These are phyloP conservation scores for Melipona quadrifasciata DNA, from an alignment of 1,140 invertebrate species.

Conservation along the genomic window DNA sequence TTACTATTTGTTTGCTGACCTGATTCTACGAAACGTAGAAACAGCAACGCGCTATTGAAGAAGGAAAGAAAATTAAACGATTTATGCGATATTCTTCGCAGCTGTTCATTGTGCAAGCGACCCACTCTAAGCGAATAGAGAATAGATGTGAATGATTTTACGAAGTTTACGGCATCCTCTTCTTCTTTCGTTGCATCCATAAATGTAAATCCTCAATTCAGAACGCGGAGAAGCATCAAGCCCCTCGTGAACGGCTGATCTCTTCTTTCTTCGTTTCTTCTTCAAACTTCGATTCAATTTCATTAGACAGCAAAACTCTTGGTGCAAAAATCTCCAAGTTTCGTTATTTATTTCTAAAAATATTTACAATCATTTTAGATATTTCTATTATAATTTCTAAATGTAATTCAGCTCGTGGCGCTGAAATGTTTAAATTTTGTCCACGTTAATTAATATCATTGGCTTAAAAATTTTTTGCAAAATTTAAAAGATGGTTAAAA, in stretches of 20 bases:
- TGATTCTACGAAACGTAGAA: not conserved
- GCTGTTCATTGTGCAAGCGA: conserved; percentile 3
- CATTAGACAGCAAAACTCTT: too few relatives aligned
- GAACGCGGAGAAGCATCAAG: not conserved
- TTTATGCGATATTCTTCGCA: not conserved
- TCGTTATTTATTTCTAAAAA: too few relatives aligned
- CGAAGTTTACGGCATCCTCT: not conserved
- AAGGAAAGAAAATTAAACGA: not conserved
- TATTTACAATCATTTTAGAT: too few relatives aligned
- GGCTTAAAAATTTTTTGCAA: not conserved
- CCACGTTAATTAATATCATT: too few relatives aligned
- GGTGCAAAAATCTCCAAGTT: too few relatives aligned
- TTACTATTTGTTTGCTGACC: not conserved
- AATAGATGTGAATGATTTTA: not conserved
- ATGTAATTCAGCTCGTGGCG: too few relatives aligned
- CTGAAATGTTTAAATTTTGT: too few relatives aligned
- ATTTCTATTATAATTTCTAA: too few relatives aligned
- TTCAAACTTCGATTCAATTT: too few relatives aligned
- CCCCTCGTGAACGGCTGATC: too few relatives aligned
- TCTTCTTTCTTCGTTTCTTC: not conserved
- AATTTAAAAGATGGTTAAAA: not conserved
- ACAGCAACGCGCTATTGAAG: not conserved
- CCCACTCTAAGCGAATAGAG: too few relatives aligned
- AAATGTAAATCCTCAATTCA: not conserved
- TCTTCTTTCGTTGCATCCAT: not conserved